These are phyloP conservation scores for Zaprionus lachaisei DNA, from an alignment of 1,140 invertebrate genomes.

Conservation along the genomic window DNA sequence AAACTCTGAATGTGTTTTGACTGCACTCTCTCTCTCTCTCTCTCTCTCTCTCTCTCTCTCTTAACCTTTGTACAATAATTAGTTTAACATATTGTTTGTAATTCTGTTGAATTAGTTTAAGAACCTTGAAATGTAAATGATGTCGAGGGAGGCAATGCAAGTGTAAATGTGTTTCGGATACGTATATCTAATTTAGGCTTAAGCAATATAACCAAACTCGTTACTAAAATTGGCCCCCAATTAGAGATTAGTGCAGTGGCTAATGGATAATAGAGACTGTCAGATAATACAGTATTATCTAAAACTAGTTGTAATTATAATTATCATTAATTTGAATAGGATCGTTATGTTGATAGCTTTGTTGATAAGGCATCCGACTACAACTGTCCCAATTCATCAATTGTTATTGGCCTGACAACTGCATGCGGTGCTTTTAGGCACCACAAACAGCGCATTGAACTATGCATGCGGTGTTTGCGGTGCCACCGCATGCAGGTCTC, in stretches of 20 bases:
- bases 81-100: constrained; percentile 14
- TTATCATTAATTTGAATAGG: not conserved
- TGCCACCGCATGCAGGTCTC: too few relatives aligned
- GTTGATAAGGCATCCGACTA: not conserved
- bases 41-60: constrained; percentile 27
- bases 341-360: too few relatives aligned
- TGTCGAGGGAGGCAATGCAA: constrained; percentile 12
- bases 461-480: too few relatives aligned
- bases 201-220: constrained; percentile 55
- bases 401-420: too few relatives aligned
- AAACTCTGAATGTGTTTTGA: constrained; percentile 41
- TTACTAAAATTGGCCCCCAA: constrained; percentile 40
- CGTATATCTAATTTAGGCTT: constrained; percentile 55
- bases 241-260: constrained; percentile 8
- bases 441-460: too few relatives aligned
- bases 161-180: constrained; percentile 26
- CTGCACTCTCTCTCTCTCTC: constrained; percentile 31
- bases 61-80: constrained; percentile 18
- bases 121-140: constrained; percentile 19
- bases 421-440: too few relatives aligned
- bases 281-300: not conserved
- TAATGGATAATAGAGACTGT: constrained; percentile 1
- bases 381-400: not conserved
- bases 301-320: constrained; percentile 14
- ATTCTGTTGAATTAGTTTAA: constrained; percentile 30